These are phyloP conservation scores for Cyprinodon diabolis DNA, from an alignment of 2,797 vertebrate species.

Conservation along the genomic window DNA sequence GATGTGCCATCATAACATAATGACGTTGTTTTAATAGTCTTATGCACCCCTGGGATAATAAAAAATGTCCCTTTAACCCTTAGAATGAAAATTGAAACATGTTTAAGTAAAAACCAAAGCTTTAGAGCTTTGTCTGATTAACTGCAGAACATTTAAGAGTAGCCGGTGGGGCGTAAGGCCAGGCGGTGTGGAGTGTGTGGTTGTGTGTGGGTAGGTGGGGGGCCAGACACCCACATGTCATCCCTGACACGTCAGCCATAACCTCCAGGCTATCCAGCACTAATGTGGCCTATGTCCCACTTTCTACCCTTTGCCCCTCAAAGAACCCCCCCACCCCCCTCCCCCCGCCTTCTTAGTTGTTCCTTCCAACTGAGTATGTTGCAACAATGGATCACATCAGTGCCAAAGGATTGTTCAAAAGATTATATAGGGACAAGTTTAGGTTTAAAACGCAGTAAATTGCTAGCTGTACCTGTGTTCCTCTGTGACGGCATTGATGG, in stretches of 20 bases:
- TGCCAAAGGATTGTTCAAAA: conserved; percentile 54
- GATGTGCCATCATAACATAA: neutral
- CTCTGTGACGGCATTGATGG: conserved; percentile 36
- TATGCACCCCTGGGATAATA: neutral
- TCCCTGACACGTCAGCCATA: conserved; percentile 80
- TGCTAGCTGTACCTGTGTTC: conserved; percentile 41
- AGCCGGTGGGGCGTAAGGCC: conserved; percentile 74
- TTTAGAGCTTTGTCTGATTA: conserved; percentile 72
- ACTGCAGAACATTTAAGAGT: conserved; percentile 85
- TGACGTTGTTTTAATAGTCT: neutral
- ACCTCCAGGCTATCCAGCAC: conserved; percentile 80
- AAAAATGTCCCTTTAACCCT: neutral
- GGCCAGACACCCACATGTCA: conserved; percentile 84
- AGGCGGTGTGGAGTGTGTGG: conserved; percentile 64
- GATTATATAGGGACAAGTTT: conserved; percentile 56
- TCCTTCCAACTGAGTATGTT: conserved; percentile 67
- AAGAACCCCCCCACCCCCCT: conserved; percentile 58
- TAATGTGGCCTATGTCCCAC: conserved; percentile 90
- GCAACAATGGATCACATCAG: conserved; percentile 71
- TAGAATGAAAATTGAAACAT: conserved; percentile 14
- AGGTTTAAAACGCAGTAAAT: conserved; percentile 38
- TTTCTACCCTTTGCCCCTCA: conserved; percentile 86
- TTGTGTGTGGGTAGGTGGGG: conserved; percentile 62
- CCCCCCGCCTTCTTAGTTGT: conserved; percentile 33
- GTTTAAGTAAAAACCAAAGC: conserved; percentile 6